Base-by-base conservation (phyloP, 2,797 vertebrate genomes). In the Remorina albescens region DNA sequence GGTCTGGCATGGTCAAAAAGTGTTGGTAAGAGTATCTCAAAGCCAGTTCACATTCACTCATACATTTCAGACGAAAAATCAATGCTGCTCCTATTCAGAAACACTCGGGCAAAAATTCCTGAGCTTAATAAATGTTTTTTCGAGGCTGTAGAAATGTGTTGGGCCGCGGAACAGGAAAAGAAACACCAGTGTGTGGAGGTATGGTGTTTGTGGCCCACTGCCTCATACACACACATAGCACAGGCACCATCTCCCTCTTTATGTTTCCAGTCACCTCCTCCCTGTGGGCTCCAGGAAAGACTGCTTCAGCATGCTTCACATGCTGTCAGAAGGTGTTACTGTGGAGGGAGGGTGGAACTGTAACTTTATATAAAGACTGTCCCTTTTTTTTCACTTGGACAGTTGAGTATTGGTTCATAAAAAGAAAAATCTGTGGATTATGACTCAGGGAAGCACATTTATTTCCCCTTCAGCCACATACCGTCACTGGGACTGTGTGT, bases 271-370 rank as follows among this genome's bases (percentile, higher is more conserved):
- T 15, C 77, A 46, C 58, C 54, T 50, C 72, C 77, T 66, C 2
- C n/a, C 50, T 49, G 56, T 61, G 58, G 44, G 32, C 75, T 62
- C 13, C 30, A 58, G 85, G 74, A 86, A 78, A 85, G 51, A 78
- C 71, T 78, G 74, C 64, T 77, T 85, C 73, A 73, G 84, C 82
- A 67, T 60, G 67, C 60, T 55, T 87, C 76, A 69, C 70, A 76
- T 74, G 67, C 69, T 51, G 44, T 82, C 69, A 70, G 63, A 74
- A 67, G 58, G 49, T 51, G 21, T 74, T 69, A 72, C 78, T 82
- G 67, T 68, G 50, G 62, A 30, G 30, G 3, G 30, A 50, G 37
- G 50, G 28, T 6, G 55, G 79, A 54, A 61, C 55, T 68, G 65
- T 59, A 54, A 56, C 67, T 67, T 70, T 85, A 56, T 60, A 59